A percentile compares a stretch with the other conserved stretches of the same genome.
Evolutionary conservation across 1,140 invertebrate species (phyloP).

Genomic region (Oryzaephilus surinamensis): DNA sequence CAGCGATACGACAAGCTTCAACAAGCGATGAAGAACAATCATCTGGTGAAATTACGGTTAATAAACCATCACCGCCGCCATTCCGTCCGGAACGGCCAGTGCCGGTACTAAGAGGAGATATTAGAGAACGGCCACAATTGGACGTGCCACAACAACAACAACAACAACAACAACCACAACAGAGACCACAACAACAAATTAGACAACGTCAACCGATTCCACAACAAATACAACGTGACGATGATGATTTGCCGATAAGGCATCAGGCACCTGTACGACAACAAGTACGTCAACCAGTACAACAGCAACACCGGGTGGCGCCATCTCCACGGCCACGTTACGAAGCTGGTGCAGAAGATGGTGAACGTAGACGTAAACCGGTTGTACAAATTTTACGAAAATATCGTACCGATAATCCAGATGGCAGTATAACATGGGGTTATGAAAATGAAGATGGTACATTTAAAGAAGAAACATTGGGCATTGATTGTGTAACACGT

Average conservation of each 20-base stretch:
- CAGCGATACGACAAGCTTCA: conserved; percentile 25
- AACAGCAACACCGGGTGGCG: conserved; percentile 15
- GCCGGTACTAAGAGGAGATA: conserved; percentile 17
- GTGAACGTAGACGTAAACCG: conserved; percentile 47
- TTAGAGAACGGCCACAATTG: conserved; percentile 2
- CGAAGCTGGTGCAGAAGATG: too few relatives aligned
- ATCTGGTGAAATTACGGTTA: conserved; percentile 11
- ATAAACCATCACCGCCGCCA: conserved; percentile 35
- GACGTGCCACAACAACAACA: conserved; percentile 6
- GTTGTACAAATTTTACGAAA: conserved; percentile 61
- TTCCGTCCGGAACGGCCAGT: conserved; percentile 45
- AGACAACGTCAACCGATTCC: conserved; percentile 12
- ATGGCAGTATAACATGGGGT: conserved; percentile 76
- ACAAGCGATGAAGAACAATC: conserved; percentile 34
- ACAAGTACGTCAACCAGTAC: conserved; percentile 16
- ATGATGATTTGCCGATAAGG: background rate
- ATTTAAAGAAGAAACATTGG: conserved; percentile 73
- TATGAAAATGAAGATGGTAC: conserved; percentile 73
- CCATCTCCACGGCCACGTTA: too few relatives aligned
- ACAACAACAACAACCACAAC: conserved; percentile 12
- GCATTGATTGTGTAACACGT: conserved; percentile 64
- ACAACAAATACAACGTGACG: conserved; percentile 14
- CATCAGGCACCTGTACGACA: conserved; percentile 16
- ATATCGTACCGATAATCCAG: conserved; percentile 68
- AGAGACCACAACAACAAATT: conserved; percentile 6